A percentile compares a stretch with the other conserved stretches of the same genome.
phyloP scores from a whole-genome alignment of 2,113 vertebrate genomes.

The Dromas ardeola region DNA sequence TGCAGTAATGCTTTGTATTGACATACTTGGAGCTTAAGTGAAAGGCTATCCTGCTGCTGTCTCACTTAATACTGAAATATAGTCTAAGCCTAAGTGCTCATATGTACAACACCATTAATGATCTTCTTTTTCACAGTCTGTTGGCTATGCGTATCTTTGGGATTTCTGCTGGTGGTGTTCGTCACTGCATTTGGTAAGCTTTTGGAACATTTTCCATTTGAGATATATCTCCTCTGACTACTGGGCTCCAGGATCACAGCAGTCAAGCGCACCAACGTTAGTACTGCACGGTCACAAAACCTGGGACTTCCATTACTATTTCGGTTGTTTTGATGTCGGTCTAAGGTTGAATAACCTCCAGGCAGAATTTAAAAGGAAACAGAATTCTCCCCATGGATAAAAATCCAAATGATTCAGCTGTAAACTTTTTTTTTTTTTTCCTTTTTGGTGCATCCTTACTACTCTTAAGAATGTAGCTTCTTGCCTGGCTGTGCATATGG shows the following conservation, averaged over 20 bases:
- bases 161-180: fast-evolving
- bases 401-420: background rate
- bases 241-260: background rate
- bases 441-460: background rate
- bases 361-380: background rate
- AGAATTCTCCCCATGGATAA: background rate
- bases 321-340: background rate
- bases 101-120: background rate
- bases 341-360: background rate
- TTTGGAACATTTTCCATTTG: background rate
- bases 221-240: background rate
- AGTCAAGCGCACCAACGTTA: background rate
- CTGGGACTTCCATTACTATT: background rate
- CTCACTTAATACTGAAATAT: background rate
- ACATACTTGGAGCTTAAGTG: background rate
- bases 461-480: background rate
- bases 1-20: background rate
- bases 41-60: background rate
- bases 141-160: fast-evolving
- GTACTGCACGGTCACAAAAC: background rate
- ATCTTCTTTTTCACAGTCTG: background rate
- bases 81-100: background rate
- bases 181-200: fast-evolving
- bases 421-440: background rate
- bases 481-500: background rate